These are phyloP conservation scores for Scarus forsteni DNA, from an alignment of 2,797 vertebrate genomes.

Conservation along the genomic window DNA sequence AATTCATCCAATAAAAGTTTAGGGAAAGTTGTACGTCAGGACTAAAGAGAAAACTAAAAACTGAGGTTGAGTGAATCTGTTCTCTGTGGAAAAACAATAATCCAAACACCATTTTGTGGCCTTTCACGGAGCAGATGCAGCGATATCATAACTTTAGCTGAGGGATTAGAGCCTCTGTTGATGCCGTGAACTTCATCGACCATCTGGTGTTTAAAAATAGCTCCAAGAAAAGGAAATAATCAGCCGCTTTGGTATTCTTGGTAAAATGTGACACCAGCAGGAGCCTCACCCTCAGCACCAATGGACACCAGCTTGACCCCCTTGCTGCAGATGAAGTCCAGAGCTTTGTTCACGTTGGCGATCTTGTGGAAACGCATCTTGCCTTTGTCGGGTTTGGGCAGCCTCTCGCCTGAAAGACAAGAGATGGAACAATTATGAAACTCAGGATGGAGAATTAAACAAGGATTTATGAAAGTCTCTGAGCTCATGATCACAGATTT, in stretches of 20 bases:
- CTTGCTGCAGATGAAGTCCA: slow-evolving; percentile 94
- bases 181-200: slow-evolving; percentile 10
- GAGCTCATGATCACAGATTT: no score
- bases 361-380: slow-evolving; percentile 97
- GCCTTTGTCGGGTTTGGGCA: slow-evolving; percentile 94
- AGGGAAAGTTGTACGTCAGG: no score
- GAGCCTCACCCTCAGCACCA: slow-evolving; percentile 88
- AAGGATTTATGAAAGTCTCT: no score
- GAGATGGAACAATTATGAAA: no score
- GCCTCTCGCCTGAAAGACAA: slow-evolving; percentile 86
- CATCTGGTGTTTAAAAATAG: slow-evolving; percentile 32
- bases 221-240: slow-evolving; percentile 20
- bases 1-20: no score
- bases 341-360: slow-evolving; percentile 93
- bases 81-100: no score
- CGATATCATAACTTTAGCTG: no score
- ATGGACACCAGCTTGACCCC: slow-evolving; percentile 94
- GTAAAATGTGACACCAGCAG: neutral
- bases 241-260: slow-evolving; percentile 28
- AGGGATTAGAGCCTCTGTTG: neutral
- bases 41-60: no score
- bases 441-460: neutral
- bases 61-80: no score
- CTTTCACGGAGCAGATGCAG: no score
- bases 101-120: no score